A percentile compares a stretch with the other conserved stretches of the same genome.
These are phyloP conservation scores for Clinocottus analis DNA, from an alignment of 2,113 vertebrate species.

Conservation along the genomic window DNA sequence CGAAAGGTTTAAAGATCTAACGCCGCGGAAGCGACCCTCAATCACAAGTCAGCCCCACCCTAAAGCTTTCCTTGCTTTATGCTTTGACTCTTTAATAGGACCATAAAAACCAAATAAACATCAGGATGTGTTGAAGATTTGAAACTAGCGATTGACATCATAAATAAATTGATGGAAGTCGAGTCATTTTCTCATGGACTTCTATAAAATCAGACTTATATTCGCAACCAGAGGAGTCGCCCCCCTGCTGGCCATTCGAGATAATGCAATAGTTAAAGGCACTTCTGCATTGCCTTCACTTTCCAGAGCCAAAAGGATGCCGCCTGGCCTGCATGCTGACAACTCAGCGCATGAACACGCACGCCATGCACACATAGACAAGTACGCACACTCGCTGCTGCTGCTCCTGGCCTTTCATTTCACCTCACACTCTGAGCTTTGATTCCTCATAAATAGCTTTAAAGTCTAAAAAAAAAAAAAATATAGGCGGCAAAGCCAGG, in stretches of 20 bases:
- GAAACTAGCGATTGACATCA: neutral
- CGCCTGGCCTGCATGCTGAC: neutral
- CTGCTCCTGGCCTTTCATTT: constrained; percentile 30
- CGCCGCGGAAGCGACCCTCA: neutral
- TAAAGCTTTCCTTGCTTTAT: neutral
- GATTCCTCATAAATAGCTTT: constrained; percentile 47
- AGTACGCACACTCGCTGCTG: too few relatives aligned
- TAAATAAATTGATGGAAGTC: neutral
- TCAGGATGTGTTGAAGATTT: neutral
- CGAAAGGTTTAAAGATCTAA: too few relatives aligned
- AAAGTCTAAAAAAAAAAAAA: constrained; percentile 3
- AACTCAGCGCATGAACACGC: neutral
- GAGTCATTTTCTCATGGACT: neutral
- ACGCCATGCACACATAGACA: neutral
- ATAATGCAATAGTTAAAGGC: neutral
- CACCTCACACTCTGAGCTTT: constrained; percentile 21
- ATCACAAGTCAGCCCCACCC: neutral
- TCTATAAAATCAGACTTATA: neutral
- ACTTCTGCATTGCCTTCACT: neutral
- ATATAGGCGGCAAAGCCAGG: constrained; percentile 2
- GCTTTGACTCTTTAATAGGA: neutral
- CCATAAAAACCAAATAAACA: neutral
- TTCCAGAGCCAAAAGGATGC: neutral
- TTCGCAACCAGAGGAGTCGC: neutral
- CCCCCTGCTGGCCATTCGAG: neutral